phyloP scores from a whole-genome alignment of 2,888 invertebrate species.

The Listrodromus nycthemerus region DNA sequence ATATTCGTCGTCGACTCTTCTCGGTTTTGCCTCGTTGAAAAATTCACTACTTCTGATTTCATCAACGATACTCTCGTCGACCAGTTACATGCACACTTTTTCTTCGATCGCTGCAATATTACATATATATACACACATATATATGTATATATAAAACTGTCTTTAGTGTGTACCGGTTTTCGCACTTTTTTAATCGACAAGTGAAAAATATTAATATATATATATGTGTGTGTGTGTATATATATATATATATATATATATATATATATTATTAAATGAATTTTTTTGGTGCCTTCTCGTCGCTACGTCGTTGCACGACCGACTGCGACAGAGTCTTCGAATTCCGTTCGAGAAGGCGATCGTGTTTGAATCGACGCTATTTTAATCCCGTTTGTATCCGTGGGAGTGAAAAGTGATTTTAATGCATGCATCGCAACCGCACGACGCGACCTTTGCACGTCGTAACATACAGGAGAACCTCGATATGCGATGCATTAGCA shows the following conservation, averaged over 20 bases:
- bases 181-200: neutral
- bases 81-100: neutral
- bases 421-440: slow-evolving; percentile 70
- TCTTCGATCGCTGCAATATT: slow-evolving; percentile 8
- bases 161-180: neutral
- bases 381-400: neutral
- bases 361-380: neutral
- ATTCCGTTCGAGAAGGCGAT: slow-evolving; percentile 1
- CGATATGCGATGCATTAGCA: slow-evolving; percentile 68
- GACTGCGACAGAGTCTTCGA: slow-evolving; percentile 14
- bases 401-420: slow-evolving; percentile 45
- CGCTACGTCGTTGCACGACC: neutral
- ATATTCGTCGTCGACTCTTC: slow-evolving; percentile 15
- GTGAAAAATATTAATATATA: neutral
- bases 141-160: neutral
- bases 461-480: neutral
- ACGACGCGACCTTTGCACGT: slow-evolving; percentile 30
- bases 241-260: too few species aligned
- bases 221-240: too few species aligned
- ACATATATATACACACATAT: neutral
- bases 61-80: neutral
- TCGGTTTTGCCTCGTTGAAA: neutral
- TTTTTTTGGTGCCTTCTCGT: neutral
- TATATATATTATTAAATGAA: neutral
- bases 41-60: slow-evolving; percentile 1